Evolutionary conservation across 2,888 invertebrate genomes (phyloP).

Genomic region (Rhingia rostrata): DNA sequence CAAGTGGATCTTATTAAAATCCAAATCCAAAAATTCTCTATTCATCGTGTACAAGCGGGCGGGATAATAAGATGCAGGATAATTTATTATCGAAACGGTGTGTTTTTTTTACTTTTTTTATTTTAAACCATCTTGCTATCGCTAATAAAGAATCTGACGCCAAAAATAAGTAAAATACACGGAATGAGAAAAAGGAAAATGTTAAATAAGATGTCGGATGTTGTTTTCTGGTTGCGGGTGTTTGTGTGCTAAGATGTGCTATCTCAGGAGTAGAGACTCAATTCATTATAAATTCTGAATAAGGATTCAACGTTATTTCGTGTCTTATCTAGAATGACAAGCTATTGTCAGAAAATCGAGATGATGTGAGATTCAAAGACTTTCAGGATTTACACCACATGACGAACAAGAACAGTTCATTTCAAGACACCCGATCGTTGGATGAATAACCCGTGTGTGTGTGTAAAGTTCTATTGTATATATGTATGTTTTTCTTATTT

Average conservation of each 20-base stretch:
- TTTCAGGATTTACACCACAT: slow-evolving; percentile 51
- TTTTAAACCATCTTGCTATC: slow-evolving; percentile 1
- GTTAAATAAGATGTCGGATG: slow-evolving; percentile 55
- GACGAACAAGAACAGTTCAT: slow-evolving; percentile 34
- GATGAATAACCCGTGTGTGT: slow-evolving; percentile 36
- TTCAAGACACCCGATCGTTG: slow-evolving; percentile 11
- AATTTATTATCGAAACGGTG: slow-evolving; percentile 68
- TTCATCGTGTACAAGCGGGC: slow-evolving; percentile 42
- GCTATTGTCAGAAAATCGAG: slow-evolving; percentile 71
- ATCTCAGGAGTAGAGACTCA: slow-evolving; percentile 61
- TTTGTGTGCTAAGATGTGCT: slow-evolving; percentile 48
- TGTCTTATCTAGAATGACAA: slow-evolving; percentile 74
- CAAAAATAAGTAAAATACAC: slow-evolving; percentile 19
- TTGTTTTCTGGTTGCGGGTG: slow-evolving; percentile 28
- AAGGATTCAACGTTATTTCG: slow-evolving; percentile 72
- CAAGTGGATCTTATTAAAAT: slow-evolving; percentile 64
- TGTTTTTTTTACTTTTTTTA: slow-evolving; percentile 31
- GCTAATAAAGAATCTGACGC: slow-evolving; percentile 44
- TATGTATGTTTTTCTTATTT: slow-evolving; percentile 17
- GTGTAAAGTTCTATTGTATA: slow-evolving; percentile 24
- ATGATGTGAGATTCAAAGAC: slow-evolving; percentile 40
- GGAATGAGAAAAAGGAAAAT: slow-evolving; percentile 10
- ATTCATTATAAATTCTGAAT: slow-evolving; percentile 74
- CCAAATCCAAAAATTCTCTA: slow-evolving; percentile 41
- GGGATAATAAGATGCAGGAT: slow-evolving; percentile 60